Evolutionary conservation across 2,113 vertebrate genomes (phyloP), one percentile per base, ranked within the genome.

Genomic region (Thamnaconus septentrionalis): DNA sequence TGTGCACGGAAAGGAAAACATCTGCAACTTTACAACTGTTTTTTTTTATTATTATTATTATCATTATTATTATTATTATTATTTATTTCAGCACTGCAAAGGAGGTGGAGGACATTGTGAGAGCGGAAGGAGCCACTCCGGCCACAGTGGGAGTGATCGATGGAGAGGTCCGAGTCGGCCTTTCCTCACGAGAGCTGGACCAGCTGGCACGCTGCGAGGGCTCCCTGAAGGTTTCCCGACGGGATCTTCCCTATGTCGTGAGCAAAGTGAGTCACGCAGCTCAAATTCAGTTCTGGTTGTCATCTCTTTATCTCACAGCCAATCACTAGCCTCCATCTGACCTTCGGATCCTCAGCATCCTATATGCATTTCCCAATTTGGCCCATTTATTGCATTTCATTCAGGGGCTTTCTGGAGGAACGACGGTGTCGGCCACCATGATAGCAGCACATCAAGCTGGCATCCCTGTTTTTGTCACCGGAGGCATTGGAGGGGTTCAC

Each of bases 401-500:
- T 31, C 2, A 97, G 95, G 92, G 93, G 49, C 85, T 95, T 8
- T 93, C 94, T 0, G 95, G 94, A 18, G 95, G 95, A 49, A 96
- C 94, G 0, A 97, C 95, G 0, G 95, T 97, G 47, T 95, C 95
- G 0, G 93, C 91, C 71, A 96, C 95, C 1, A 94, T 97, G 93
- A 92, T 94, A 7, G 93, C 83, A 0, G 94, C 95, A 1, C 93
- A 96, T 73, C 91, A 69, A 75, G 93, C 81, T 4, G 93, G 93
- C 59, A 95, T 97, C 76, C 83, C 79, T 0, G 81, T 97, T n/a
- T 96, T 97, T 89, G 94, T 95, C 62, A 94, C 95, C 0, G 95
- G 95, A 0, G 95, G 95, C 44, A 91, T 97, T 7, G 95, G 95
- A 78, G 95, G 95, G 1, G 94, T 97, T 44, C 95, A 97, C 85